Percentiles rank a stretch among this genome's conserved stretches.
These are phyloP conservation scores for Acropternis orthonyx DNA, from an alignment of 2,797 vertebrate genomes.

Conservation along the genomic window DNA sequence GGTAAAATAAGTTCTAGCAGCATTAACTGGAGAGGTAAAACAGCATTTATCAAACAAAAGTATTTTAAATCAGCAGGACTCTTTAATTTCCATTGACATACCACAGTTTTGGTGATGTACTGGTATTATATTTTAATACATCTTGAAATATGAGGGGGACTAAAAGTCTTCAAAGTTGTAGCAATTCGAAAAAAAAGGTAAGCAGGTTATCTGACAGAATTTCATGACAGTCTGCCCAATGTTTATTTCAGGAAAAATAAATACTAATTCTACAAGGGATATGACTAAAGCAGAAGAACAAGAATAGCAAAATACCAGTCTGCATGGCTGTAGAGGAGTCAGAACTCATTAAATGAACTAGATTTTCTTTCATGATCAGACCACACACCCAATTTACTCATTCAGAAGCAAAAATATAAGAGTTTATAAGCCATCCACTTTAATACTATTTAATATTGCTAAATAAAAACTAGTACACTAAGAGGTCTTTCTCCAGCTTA, in stretches of 20 bases:
- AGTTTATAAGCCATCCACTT: not conserved
- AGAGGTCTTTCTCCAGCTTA: not conserved
- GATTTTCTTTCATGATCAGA: not conserved
- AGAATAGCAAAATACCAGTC: not conserved
- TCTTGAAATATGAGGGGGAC: not conserved
- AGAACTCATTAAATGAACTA: not conserved
- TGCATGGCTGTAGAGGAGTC: not conserved
- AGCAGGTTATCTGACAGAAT: not conserved
- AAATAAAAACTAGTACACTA: not conserved
- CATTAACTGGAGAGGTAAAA: not conserved
- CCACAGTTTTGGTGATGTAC: not conserved
- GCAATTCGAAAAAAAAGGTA: not conserved
- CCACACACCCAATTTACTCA: not conserved
- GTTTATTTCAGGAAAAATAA: not conserved
- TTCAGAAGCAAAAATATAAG: not conserved
- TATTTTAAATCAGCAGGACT: not conserved
- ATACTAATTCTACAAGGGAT: not conserved
- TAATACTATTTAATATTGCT: not conserved
- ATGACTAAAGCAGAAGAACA: not conserved
- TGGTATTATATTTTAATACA: not conserved
- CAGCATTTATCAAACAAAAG: not conserved
- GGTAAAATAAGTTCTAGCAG: not conserved
- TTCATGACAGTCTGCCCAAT: not conserved
- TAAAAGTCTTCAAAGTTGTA: not conserved
- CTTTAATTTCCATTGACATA: not conserved